Base-by-base conservation (phyloP, 1,140 invertebrate genomes). In the Drosophila erecta region DNA sequence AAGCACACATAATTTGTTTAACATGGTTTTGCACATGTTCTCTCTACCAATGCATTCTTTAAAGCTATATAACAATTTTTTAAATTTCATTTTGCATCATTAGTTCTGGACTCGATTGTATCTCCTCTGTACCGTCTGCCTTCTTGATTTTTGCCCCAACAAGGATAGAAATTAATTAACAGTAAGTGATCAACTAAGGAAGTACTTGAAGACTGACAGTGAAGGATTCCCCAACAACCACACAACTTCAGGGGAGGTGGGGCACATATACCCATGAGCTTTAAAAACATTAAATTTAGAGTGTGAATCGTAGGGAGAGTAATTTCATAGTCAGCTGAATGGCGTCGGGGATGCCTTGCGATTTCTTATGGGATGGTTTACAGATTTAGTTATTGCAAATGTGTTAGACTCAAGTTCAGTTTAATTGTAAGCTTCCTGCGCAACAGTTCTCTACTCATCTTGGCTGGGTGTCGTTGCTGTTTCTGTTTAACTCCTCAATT, bases 21-120 rank as follows among this genome's bases (percentile, higher is more conserved):
- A 8, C 20, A 53, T 37, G 51, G 55, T 51, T 66, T 64, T 37
- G 49, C 73, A 76, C 61, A 65, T 57, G 17, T 47, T 56, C 35
- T 40, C 10, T 54, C 51, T 66, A 58, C 61, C 71, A 75, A 76
- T 49, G 72, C 73, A 76, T 47, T 69, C 57, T 70, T 77, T 77
- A 77, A 77, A 76, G 74, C 74, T 77, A 77, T 76, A 76, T 77
- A 77, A 77, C 74, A 77, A 77, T 77, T 76, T 75, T 59, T 71
- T 70, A 57, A 51, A 70, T 65, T 57, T 66, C 53, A 66, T 61
- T 77, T 67, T 56, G 49, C 50, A 43, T 59, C 61, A 50, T 50
- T 74, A 46, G 50, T 27, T 61, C 24, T 56, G 55, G 69, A 72
- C 66, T 72, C 54, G 15, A 70, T 72, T 35, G 44, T 54, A 58